Percentiles rank a stretch among this genome's conserved stretches.
Conservation (phyloP, 2,888 invertebrate genomes). For the Aspidiotus rigidus region DNA sequence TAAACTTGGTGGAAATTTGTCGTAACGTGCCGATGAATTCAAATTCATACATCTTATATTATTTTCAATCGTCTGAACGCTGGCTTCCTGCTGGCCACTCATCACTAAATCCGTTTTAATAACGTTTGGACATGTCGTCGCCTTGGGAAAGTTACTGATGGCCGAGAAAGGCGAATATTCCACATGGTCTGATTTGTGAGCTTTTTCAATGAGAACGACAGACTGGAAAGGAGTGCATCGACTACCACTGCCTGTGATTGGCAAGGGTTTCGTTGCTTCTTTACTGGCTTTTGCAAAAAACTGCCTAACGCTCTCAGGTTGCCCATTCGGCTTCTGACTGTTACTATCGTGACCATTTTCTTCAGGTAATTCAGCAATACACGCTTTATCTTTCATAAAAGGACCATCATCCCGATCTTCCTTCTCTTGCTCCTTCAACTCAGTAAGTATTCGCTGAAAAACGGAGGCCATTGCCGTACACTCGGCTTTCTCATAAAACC, state of each 20-base stretch:
- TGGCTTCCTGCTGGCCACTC: background rate
- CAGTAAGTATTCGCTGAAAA: constrained; percentile 52
- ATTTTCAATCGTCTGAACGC: constrained; percentile 16
- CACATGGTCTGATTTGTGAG: constrained; percentile 54
- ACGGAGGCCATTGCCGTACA: constrained; percentile 70
- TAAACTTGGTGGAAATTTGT: constrained; percentile 7
- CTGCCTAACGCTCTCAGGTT: constrained; percentile 24
- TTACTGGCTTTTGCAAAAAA: constrained; percentile 24
- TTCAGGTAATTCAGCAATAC: constrained; percentile 5
- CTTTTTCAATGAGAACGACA: constrained; percentile 81
- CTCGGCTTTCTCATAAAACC: constrained; percentile 89
- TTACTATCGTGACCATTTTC: background rate
- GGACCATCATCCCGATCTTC: constrained; percentile 10
- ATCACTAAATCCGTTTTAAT: background rate
- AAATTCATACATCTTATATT: constrained; percentile 16
- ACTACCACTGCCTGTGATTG: background rate
- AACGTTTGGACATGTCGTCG: background rate
- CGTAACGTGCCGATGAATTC: background rate
- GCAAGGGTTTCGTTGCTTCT: constrained; percentile 21
- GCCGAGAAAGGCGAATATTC: background rate
- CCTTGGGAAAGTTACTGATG: background rate
- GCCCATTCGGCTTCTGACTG: constrained; percentile 7
- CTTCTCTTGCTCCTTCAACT: constrained; percentile 21
- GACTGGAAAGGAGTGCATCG: constrained; percentile 68
- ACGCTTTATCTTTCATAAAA: constrained; percentile 5